phyloP scores from a whole-genome alignment of 2,888 invertebrate genomes.

The Dascillus cervinus region DNA sequence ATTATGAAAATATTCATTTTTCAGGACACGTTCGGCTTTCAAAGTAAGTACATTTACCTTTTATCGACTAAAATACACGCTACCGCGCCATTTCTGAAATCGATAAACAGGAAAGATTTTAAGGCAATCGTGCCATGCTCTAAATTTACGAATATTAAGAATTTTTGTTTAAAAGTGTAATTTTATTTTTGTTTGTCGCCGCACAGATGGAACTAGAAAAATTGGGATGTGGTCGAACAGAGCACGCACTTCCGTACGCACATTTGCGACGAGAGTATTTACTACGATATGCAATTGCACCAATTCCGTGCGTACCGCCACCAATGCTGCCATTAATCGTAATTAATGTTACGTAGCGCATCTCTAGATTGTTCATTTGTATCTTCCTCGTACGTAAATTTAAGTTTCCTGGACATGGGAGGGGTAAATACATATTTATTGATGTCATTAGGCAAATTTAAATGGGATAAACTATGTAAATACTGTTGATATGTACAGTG shows the following conservation, averaged over 20 bases:
- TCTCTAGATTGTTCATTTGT: too few species aligned
- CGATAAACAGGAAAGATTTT: neutral
- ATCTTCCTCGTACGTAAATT: too few species aligned
- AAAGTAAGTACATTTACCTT: constrained; percentile 31
- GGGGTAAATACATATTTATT: too few species aligned
- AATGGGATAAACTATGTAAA: too few species aligned
- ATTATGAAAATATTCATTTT: constrained; percentile 16
- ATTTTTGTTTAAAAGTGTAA: constrained; percentile 3
- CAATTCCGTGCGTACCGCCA: constrained; percentile 31
- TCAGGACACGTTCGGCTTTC: constrained; percentile 32
- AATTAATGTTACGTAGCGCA: constrained; percentile 25
- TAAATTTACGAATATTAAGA: too few species aligned
- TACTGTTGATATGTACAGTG: too few species aligned
- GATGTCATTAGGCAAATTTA: too few species aligned
- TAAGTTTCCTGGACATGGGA: too few species aligned
- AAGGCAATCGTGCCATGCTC: too few species aligned
- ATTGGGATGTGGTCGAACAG: constrained; percentile 40
- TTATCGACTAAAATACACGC: constrained; percentile 5
- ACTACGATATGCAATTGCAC: constrained; percentile 43
- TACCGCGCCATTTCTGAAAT: neutral
- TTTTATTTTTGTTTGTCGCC: constrained; percentile 11
- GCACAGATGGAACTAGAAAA: constrained; percentile 38
- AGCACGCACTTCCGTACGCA: constrained; percentile 38
- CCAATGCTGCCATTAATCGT: constrained; percentile 36
- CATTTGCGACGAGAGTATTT: constrained; percentile 40